phyloP scores from a whole-genome alignment of 2,888 invertebrate species.

The Mythimna ferrago region DNA sequence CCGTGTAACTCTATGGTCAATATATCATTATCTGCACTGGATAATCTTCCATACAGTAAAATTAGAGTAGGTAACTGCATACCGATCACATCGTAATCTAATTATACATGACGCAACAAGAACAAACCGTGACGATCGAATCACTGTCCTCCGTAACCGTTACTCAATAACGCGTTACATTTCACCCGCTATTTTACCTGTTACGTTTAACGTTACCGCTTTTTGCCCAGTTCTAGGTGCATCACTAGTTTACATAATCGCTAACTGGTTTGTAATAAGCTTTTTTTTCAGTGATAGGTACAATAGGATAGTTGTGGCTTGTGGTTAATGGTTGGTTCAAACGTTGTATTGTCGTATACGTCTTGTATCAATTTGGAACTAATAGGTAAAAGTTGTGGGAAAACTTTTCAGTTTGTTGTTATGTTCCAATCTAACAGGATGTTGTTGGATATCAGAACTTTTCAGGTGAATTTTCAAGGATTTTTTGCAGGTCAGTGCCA shows the following conservation, averaged over 20 bases:
- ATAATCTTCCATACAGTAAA: constrained; percentile 33
- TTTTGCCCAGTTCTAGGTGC: constrained; percentile 47
- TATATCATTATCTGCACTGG: neutral
- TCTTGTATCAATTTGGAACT: constrained; percentile 7
- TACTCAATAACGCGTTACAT: constrained; percentile 74
- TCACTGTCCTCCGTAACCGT: constrained; percentile 73
- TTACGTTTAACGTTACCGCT: constrained; percentile 54
- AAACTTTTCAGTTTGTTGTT: neutral
- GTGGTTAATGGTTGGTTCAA: constrained; percentile 20
- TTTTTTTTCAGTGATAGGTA: constrained; percentile 43
- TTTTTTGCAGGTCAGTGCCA: too few species aligned
- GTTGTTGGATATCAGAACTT: too few species aligned
- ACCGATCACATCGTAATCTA: constrained; percentile 56
- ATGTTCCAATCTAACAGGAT: too few species aligned
- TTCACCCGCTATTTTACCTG: constrained; percentile 67
- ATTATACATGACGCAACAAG: constrained; percentile 65
- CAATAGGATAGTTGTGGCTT: constrained; percentile 32
- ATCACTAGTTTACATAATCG: constrained; percentile 62
- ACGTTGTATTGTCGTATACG: constrained; percentile 10
- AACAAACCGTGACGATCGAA: constrained; percentile 66
- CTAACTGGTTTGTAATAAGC: constrained; percentile 49
- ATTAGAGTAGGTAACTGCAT: constrained; percentile 40
- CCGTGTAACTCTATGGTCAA: neutral
- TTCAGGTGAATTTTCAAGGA: too few species aligned
- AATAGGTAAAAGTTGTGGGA: constrained; percentile 19